A percentile compares a stretch with the other conserved stretches of the same genome.
These are phyloP conservation scores for Dione juno DNA, from an alignment of 2,888 invertebrate genomes.

Conservation along the genomic window DNA sequence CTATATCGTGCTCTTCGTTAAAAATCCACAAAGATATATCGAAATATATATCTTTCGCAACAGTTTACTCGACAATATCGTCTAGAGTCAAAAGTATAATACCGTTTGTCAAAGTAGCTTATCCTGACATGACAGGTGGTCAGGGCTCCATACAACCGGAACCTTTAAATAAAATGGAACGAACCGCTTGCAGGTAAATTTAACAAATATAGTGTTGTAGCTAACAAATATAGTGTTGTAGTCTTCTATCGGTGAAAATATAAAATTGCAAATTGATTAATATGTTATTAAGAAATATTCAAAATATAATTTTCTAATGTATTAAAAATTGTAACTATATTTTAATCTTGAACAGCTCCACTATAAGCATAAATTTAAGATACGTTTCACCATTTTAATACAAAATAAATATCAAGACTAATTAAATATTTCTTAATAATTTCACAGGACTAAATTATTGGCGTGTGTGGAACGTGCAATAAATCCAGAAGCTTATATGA, in stretches of 20 bases:
- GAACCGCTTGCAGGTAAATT: slow-evolving; percentile 73
- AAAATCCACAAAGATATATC: slow-evolving; percentile 78
- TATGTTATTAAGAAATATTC: no score
- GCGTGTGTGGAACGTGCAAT: slow-evolving; percentile 87
- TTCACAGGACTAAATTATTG: slow-evolving; percentile 80
- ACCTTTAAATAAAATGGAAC: slow-evolving; percentile 83
- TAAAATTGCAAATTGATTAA: no score
- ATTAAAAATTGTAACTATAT: no score
- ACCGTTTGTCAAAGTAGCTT: slow-evolving; percentile 89
- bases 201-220: neutral
- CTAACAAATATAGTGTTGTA: neutral
- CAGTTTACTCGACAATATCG: slow-evolving; percentile 81
- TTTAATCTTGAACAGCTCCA: no score
- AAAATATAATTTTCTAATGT: no score
- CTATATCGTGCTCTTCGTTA: slow-evolving; percentile 70
- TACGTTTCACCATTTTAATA: neutral
- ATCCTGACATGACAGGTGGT: slow-evolving; percentile 88
- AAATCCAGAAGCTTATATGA: slow-evolving; percentile 83
- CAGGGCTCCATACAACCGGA: slow-evolving; percentile 82
- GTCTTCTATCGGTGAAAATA: no score
- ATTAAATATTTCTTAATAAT: neutral
- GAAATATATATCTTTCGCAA: slow-evolving; percentile 64
- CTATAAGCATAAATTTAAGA: no score
- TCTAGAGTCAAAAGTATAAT: slow-evolving; percentile 85
- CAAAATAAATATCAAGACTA: neutral